Evolutionary conservation across 2,888 invertebrate genomes (phyloP).

Genomic region (Monopis laevigella): DNA sequence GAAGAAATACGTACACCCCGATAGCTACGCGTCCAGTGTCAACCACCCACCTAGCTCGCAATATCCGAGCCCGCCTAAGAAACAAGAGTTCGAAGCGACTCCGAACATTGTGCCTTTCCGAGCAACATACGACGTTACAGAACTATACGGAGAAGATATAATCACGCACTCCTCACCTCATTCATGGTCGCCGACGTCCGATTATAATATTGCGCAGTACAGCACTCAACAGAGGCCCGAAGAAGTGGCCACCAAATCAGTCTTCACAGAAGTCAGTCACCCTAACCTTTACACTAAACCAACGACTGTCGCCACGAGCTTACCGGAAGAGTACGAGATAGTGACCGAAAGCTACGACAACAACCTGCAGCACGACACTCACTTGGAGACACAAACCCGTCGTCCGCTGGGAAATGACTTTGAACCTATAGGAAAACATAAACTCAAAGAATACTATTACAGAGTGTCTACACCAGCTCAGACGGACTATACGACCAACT

Average conservation of each 20-base stretch:
- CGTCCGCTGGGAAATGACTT: constrained; percentile 55
- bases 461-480: constrained; percentile 51
- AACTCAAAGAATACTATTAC: constrained; percentile 57
- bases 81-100: constrained; percentile 25
- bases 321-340: constrained; percentile 48
- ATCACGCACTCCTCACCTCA: constrained; percentile 39
- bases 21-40: constrained; percentile 40
- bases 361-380: constrained; percentile 47
- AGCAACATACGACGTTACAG: constrained; percentile 56
- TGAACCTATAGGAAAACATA: constrained; percentile 52
- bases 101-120: constrained; percentile 26
- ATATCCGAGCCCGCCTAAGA: constrained; percentile 34
- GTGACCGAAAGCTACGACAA: constrained; percentile 54
- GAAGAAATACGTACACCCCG: constrained; percentile 41
- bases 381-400: constrained; percentile 54
- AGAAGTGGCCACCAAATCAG: constrained; percentile 27
- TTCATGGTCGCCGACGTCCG: constrained; percentile 43
- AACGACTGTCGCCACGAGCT: constrained; percentile 36
- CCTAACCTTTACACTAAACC: constrained; percentile 31
- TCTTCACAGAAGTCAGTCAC: constrained; percentile 31
- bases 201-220: constrained; percentile 26
- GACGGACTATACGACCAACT: constrained; percentile 32
- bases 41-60: constrained; percentile 30
- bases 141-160: constrained; percentile 36
- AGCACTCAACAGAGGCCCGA: constrained; percentile 28